These are phyloP conservation scores for Bimastos eiseni DNA, from an alignment of 2,888 invertebrate species.

Conservation along the genomic window DNA sequence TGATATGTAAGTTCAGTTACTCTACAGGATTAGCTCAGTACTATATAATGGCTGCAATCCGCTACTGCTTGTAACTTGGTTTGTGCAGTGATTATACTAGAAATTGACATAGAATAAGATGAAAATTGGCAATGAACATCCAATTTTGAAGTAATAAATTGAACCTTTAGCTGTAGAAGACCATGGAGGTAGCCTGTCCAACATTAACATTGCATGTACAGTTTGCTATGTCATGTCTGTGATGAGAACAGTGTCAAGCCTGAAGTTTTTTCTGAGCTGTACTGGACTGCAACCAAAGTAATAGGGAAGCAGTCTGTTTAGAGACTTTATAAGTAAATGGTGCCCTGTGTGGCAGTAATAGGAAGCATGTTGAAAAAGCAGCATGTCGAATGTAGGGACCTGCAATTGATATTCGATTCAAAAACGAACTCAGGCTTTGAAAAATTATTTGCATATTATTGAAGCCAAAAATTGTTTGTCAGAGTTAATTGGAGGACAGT, in stretches of 20 bases:
- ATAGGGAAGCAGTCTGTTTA: background rate
- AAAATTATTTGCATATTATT: too few species aligned
- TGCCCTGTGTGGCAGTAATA: background rate
- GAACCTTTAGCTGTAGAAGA: background rate
- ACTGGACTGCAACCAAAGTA: background rate
- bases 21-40: background rate
- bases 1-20: background rate
- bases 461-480: too few species aligned
- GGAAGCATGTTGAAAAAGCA: background rate
- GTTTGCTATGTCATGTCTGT: background rate
- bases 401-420: too few species aligned
- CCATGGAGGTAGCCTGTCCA: background rate
- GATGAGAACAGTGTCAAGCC: background rate
- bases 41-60: background rate
- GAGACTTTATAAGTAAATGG: background rate
- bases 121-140: background rate
- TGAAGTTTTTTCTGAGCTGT: background rate
- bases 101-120: background rate
- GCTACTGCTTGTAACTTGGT: background rate
- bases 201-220: background rate
- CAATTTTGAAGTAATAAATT: background rate
- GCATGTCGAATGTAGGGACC: too few species aligned
- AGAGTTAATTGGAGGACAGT: too few species aligned
- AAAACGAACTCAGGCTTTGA: too few species aligned
- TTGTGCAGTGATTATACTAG: background rate